A percentile compares a stretch with the other conserved stretches of the same genome.
Conservation (phyloP, 2,797 vertebrate genomes). For the Chelon auratus region DNA sequence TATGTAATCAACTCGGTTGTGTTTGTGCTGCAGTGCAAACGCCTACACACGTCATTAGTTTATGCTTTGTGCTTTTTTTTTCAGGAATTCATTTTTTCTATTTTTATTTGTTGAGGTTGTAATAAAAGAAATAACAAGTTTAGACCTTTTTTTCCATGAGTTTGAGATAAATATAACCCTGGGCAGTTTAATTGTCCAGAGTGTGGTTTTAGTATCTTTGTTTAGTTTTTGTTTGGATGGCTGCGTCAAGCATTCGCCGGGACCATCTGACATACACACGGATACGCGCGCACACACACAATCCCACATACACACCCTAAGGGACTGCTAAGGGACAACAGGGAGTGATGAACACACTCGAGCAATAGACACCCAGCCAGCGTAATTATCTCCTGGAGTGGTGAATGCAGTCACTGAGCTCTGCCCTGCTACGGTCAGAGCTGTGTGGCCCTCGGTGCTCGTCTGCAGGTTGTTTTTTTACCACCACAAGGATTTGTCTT, state of each 20-base stretch:
- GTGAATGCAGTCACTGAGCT: constrained; percentile 62
- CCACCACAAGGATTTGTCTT: constrained; percentile 68
- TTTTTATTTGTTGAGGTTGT: constrained; percentile 63
- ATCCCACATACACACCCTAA: constrained; percentile 29
- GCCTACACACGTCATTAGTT: constrained; percentile 54
- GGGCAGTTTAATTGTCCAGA: constrained; percentile 57
- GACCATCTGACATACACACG: constrained; percentile 23
- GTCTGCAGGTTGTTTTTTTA: constrained; percentile 77
- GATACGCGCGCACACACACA: constrained; percentile 26
- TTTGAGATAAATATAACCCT: constrained; percentile 74
- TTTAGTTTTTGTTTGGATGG: constrained; percentile 49
- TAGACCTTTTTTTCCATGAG: constrained; percentile 48
- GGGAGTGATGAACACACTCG: constrained; percentile 69
- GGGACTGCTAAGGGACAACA: constrained; percentile 68
- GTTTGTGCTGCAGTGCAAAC: constrained; percentile 52
- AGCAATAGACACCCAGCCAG: constrained; percentile 68
- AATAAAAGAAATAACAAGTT: constrained; percentile 61
- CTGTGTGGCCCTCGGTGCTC: constrained; percentile 61
- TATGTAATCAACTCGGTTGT: constrained; percentile 68
- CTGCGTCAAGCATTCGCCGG: constrained; percentile 41
- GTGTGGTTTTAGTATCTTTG: constrained; percentile 48
- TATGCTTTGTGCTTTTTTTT: constrained; percentile 56
- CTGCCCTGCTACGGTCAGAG: constrained; percentile 65
- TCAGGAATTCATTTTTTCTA: constrained; percentile 58
- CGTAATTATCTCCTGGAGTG: constrained; percentile 86